These are phyloP conservation scores for Stratiomys singularior DNA, from an alignment of 2,888 invertebrate genomes.

Conservation along the genomic window DNA sequence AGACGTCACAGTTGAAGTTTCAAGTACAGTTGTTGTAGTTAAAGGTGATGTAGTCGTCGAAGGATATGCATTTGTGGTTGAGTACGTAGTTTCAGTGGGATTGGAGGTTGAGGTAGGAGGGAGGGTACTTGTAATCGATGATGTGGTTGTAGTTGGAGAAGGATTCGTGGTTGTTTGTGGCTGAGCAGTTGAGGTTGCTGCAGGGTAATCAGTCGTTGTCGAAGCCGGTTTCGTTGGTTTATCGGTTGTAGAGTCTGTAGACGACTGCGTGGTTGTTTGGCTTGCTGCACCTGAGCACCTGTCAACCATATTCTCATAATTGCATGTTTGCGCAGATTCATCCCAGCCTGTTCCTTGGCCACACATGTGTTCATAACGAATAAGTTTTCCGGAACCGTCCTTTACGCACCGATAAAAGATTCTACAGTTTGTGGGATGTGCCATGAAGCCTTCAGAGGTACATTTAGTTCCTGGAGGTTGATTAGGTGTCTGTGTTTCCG, in stretches of 20 bases:
- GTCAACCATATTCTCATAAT: slow-evolving; percentile 66
- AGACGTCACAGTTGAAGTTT: background rate
- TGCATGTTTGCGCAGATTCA: slow-evolving; percentile 71
- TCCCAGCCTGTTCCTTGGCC: slow-evolving; percentile 78
- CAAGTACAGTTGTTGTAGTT: background rate
- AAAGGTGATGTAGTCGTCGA: background rate
- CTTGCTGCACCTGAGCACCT: slow-evolving; percentile 56
- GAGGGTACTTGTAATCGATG: slow-evolving; percentile 10
- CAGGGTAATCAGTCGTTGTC: background rate
- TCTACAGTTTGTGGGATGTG: slow-evolving; percentile 70
- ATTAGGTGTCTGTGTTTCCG: slow-evolving; percentile 54
- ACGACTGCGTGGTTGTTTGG: slow-evolving; percentile 38
- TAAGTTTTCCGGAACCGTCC: slow-evolving; percentile 66
- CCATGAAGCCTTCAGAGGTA: slow-evolving; percentile 71
- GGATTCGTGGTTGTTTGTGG: slow-evolving; percentile 35
- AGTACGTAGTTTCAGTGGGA: background rate
- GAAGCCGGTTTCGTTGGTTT: slow-evolving; percentile 16
- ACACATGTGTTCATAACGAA: slow-evolving; percentile 72
- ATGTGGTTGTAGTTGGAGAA: slow-evolving; percentile 41
- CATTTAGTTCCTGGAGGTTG: slow-evolving; percentile 65
- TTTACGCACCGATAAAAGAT: slow-evolving; percentile 72
- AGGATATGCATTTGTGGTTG: too few species aligned
- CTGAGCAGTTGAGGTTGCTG: background rate
- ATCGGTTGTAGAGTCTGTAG: slow-evolving; percentile 49
- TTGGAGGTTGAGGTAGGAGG: background rate